A percentile compares a stretch with the other conserved stretches of the same genome.
Evolutionary conservation across 2,113 vertebrate genomes (phyloP).

Genomic region (Peromyscus maniculatus): DNA sequence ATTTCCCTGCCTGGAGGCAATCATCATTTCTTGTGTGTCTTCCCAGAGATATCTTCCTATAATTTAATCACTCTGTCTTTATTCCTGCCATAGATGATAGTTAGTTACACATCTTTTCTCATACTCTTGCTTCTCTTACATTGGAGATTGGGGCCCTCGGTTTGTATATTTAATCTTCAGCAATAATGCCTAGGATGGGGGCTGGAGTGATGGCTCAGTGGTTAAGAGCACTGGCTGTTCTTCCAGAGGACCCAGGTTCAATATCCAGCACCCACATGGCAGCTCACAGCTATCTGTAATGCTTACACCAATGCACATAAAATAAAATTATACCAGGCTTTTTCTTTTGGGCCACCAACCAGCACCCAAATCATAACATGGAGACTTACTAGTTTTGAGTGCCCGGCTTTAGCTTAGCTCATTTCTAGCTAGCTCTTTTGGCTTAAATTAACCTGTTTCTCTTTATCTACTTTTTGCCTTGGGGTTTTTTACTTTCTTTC

Average conservation of each 20-base stretch:
- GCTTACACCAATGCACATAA: neutral
- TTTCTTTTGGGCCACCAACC: too few relatives aligned
- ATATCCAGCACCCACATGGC: neutral
- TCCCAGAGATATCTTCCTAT: constrained; percentile 40
- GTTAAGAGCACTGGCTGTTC: neutral
- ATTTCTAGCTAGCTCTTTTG: too few relatives aligned
- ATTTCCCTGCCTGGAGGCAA: constrained; percentile 38
- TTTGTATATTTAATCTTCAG: neutral
- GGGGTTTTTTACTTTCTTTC: too few relatives aligned
- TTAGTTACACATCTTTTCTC: constrained; percentile 29
- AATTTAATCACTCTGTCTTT: constrained; percentile 61
- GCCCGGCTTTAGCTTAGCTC: too few relatives aligned
- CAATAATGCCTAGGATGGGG: neutral
- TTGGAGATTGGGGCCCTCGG: neutral
- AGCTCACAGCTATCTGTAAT: neutral
- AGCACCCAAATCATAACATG: too few relatives aligned
- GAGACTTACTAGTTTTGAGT: too few relatives aligned
- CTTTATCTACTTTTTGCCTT: too few relatives aligned
- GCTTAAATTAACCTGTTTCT: too few relatives aligned
- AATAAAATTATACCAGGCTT: too few relatives aligned
- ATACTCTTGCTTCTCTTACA: constrained; percentile 20
- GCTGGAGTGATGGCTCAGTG: neutral
- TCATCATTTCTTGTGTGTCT: constrained; percentile 6
- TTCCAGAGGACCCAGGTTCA: neutral
- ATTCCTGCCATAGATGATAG: neutral